Percentiles rank a stretch among this genome's conserved stretches.
Conservation (phyloP, 2,113 vertebrate genomes). For the Myodes glareolus region DNA sequence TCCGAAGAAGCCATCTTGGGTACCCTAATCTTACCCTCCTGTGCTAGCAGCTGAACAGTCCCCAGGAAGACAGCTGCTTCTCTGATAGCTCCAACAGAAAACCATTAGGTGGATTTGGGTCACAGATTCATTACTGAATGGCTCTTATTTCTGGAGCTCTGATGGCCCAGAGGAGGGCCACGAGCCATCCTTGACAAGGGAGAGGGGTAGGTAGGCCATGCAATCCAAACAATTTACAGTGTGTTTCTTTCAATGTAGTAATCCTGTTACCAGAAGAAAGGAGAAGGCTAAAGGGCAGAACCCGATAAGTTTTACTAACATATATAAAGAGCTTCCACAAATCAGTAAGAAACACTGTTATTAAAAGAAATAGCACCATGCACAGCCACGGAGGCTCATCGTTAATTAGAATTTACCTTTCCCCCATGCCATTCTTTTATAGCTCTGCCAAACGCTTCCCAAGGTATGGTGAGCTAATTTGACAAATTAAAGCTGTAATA, state of each 20-base stretch:
- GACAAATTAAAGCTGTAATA: constrained; percentile 54
- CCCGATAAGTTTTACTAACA: not conserved
- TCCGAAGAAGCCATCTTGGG: not conserved
- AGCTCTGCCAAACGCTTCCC: not conserved
- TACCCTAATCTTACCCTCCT: not conserved
- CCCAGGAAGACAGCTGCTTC: not conserved
- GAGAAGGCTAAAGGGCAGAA: not conserved
- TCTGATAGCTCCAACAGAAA: not conserved
- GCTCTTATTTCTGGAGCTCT: not conserved
- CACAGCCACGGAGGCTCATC: not conserved
- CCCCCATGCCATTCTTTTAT: not conserved
- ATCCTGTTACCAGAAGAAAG: not conserved
- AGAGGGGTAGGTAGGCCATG: rapidly evolving
- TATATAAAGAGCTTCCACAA: constrained; percentile 38
- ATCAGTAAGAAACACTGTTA: not conserved
- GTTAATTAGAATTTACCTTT: constrained; percentile 38
- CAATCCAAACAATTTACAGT: not conserved
- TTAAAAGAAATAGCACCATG: not conserved
- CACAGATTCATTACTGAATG: not conserved
- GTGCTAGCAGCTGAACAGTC: not conserved
- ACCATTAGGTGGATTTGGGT: not conserved
- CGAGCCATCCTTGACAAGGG: not conserved
- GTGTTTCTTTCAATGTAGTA: not conserved
- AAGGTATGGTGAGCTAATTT: constrained; percentile 54
- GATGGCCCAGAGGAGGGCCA: not conserved